These are phyloP conservation scores for Leucophenga montana DNA, from an alignment of 2,888 invertebrate species.

Conservation along the genomic window DNA sequence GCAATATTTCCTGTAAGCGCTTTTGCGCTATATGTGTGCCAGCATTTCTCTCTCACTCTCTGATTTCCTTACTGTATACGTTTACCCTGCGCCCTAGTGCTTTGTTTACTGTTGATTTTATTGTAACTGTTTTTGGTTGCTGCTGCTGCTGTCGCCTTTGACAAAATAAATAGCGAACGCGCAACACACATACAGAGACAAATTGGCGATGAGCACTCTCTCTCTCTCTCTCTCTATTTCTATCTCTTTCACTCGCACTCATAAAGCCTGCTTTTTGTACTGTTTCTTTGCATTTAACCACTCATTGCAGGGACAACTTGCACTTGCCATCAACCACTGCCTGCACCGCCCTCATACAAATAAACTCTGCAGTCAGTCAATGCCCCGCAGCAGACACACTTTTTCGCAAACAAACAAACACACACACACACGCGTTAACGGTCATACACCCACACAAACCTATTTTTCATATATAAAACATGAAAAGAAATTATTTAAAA, in stretches of 20 bases:
- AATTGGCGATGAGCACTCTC: background rate
- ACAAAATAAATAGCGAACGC: constrained; percentile 13
- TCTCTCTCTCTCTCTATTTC: background rate
- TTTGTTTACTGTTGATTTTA: background rate
- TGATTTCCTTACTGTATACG: background rate
- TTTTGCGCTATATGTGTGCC: constrained; percentile 6
- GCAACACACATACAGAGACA: background rate
- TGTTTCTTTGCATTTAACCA: no score
- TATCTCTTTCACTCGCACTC: constrained; percentile 2
- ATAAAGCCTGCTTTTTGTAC: background rate
- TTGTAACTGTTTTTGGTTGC: no score
- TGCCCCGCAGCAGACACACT: constrained; percentile 23
- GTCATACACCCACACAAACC: no score
- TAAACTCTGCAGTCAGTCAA: constrained; percentile 11
- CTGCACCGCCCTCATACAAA: background rate
- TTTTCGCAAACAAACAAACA: background rate
- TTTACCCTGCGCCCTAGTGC: background rate
- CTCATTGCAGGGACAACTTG: background rate
- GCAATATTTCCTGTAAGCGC: constrained; percentile 56
- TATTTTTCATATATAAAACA: background rate
- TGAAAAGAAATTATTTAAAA: constrained; percentile 7
- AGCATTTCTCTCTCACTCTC: background rate
- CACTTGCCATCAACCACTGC: background rate
- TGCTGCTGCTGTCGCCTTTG: constrained; percentile 15
- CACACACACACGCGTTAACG: background rate